Percentiles rank a stretch among this genome's conserved stretches.
Evolutionary conservation across 92 coral and sea anemone species (phyloP).

Genomic region (Siderastrea radians): DNA sequence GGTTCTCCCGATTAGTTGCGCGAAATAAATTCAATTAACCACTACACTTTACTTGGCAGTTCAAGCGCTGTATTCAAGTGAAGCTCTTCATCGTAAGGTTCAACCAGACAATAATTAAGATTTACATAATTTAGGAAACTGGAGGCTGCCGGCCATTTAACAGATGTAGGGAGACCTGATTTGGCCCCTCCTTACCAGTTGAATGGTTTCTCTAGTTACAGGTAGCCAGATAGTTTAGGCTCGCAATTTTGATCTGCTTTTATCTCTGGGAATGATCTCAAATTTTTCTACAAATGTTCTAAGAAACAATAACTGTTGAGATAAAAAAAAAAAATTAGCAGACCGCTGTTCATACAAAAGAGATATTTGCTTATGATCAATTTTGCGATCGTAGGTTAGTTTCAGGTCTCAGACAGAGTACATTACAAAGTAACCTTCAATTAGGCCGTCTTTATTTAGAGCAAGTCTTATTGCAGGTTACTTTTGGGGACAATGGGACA

Average conservation of each 20-base stretch:
- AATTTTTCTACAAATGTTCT: not conserved
- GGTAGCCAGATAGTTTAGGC: not conserved
- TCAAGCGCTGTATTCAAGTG: not conserved
- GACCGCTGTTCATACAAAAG: no score
- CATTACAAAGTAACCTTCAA: not conserved
- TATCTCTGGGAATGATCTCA: not conserved
- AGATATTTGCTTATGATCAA: not conserved
- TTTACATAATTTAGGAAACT: not conserved
- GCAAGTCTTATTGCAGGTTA: not conserved
- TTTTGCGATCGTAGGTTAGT: not conserved
- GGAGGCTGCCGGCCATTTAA: not conserved
- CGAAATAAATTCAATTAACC: not conserved
- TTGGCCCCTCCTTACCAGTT: not conserved
- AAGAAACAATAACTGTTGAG: no score
- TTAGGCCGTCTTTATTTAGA: not conserved
- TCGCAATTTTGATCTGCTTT: not conserved
- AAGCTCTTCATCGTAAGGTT: not conserved
- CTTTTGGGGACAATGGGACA: not conserved
- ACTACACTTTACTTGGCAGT: not conserved
- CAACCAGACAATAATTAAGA: not conserved
- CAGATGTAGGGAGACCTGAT: not conserved
- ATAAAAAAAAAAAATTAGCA: no score
- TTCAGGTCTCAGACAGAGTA: not conserved
- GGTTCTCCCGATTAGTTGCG: not conserved
- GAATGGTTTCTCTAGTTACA: not conserved